Conservation (phyloP, 2,888 invertebrate species). For the Amblyjoppa fuscipennis region DNA sequence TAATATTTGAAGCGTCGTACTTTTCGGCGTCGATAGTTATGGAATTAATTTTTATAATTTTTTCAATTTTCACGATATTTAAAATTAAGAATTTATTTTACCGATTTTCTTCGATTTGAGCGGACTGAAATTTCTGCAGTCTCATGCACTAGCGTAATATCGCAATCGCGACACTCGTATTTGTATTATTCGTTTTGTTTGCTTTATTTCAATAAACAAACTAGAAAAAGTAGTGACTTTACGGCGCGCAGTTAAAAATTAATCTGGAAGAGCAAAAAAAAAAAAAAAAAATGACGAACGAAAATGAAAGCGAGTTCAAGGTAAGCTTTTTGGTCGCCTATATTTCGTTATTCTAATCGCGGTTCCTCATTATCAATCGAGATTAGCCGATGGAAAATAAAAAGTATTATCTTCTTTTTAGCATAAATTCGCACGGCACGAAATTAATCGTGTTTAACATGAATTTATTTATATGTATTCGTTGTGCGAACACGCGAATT, state of each 20-base stretch:
- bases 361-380: neutral
- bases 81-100: neutral
- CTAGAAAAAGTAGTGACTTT: neutral
- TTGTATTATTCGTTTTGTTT: neutral
- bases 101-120: neutral
- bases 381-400: neutral
- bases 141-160: neutral
- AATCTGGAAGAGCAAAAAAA: neutral
- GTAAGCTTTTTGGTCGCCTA: neutral
- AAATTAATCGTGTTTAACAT: neutral
- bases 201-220: neutral
- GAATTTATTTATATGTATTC: neutral
- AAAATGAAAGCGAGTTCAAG: conserved; percentile 8
- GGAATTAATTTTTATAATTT: neutral
- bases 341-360: neutral
- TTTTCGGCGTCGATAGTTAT: neutral
- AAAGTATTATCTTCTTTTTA: neutral
- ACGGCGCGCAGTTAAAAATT: neutral
- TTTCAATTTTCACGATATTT: neutral
- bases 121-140: neutral
- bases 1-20: neutral
- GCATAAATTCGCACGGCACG: neutral
- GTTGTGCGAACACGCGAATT: neutral
- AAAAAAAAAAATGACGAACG: conserved; percentile 6
- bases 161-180: neutral